Percentiles rank a stretch among this genome's conserved stretches.
Conservation (phyloP, 35 echinoderm and acorn worm genomes). For the Apostichopus parvimensis region DNA sequence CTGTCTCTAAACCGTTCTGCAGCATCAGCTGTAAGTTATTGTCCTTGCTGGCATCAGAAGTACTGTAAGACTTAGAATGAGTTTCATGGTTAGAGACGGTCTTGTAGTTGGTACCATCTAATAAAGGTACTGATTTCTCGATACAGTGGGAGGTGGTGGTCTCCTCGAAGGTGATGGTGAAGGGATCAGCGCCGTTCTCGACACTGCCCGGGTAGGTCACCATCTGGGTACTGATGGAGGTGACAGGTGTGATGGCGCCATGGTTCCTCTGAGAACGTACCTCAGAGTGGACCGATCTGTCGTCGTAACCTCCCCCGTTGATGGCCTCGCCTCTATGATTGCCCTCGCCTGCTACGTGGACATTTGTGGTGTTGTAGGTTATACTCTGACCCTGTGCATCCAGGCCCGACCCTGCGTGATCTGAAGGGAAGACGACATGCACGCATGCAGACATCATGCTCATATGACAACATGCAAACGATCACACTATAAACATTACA, state of each 20-base stretch:
- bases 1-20: slow-evolving; percentile 78
- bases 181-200: slow-evolving; percentile 37
- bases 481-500: background rate
- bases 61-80: slow-evolving; percentile 86
- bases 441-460: slow-evolving; percentile 48
- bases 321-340: background rate
- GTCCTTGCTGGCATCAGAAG: slow-evolving; percentile 83
- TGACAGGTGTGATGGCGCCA: slow-evolving; percentile 29
- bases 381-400: slow-evolving; percentile 31
- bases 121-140: slow-evolving; percentile 79
- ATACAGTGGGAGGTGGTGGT: slow-evolving; percentile 83
- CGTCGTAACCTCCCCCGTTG: background rate
- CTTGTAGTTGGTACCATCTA: slow-evolving; percentile 84
- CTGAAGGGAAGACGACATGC: slow-evolving; percentile 37
- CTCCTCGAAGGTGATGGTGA: slow-evolving; percentile 94
- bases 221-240: slow-evolving; percentile 62
- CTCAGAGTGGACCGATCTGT: slow-evolving; percentile 24
- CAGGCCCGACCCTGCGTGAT: slow-evolving; percentile 28
- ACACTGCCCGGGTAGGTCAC: slow-evolving; percentile 67
- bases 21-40: slow-evolving; percentile 79
- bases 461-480: slow-evolving; percentile 29
- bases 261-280: slow-evolving; percentile 33
- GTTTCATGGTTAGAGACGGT: slow-evolving; percentile 86
- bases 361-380: slow-evolving; percentile 50
- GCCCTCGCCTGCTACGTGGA: slow-evolving; percentile 21